These are phyloP conservation scores for Drosophila parthenogenetica DNA, from an alignment of 2,888 invertebrate genomes.

Conservation along the genomic window DNA sequence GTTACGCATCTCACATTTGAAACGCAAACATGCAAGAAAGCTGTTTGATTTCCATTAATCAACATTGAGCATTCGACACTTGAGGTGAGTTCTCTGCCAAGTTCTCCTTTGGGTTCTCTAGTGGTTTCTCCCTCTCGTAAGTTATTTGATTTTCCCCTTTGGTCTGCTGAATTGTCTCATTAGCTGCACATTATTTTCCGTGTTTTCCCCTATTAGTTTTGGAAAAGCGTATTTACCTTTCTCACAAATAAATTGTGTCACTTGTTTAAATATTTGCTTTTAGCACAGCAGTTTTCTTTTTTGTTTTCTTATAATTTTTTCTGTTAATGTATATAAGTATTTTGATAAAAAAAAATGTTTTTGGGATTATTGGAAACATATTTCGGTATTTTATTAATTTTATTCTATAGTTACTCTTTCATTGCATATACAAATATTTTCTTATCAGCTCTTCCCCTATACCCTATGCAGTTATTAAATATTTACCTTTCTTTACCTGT, in stretches of 20 bases:
- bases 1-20: slow-evolving; percentile 73
- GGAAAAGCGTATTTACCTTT: slow-evolving; percentile 35
- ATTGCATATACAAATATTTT: no score
- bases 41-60: slow-evolving; percentile 66
- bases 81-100: background rate
- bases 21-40: slow-evolving; percentile 36
- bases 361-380: no score
- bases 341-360: background rate
- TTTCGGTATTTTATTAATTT: no score
- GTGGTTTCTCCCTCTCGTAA: background rate
- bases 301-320: background rate
- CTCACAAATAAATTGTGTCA: slow-evolving; percentile 28
- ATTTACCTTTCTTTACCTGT: no score
- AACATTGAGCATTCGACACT: slow-evolving; percentile 67
- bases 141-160: slow-evolving; percentile 38
- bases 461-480: no score
- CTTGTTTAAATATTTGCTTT: background rate
- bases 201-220: background rate
- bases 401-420: no score
- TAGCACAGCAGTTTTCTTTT: background rate
- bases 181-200: slow-evolving; percentile 52
- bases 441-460: no score
- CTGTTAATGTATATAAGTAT: background rate
- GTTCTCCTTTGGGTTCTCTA: no score
- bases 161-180: slow-evolving; percentile 56